Evolutionary conservation across 2,888 invertebrate species (phyloP).

Genomic region (Drosophila percnosoma): DNA sequence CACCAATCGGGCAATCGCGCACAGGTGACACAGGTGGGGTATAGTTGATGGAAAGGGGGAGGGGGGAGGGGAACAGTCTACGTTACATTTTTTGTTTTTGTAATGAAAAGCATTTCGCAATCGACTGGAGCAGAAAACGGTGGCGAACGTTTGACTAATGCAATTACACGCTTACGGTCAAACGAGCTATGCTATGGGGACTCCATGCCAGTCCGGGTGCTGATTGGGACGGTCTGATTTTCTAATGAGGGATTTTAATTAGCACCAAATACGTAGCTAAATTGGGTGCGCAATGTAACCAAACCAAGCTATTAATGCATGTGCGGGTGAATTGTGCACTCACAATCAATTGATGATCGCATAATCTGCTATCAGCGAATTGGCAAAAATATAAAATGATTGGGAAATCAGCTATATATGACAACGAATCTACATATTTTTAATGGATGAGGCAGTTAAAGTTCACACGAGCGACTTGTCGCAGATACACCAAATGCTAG

Average conservation of each 20-base stretch:
- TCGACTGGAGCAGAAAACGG: constrained; percentile 44
- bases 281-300: constrained; percentile 22
- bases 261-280: constrained; percentile 70
- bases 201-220: constrained; percentile 24
- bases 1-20: constrained; percentile 15
- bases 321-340: constrained; percentile 8
- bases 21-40: not conserved
- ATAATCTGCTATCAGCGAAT: not conserved
- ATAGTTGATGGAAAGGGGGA: not conserved
- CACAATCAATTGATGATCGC: not conserved
- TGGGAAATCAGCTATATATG: not conserved
- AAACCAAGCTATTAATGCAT: constrained; percentile 1
- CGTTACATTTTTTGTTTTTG: constrained; percentile 27
- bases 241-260: constrained; percentile 80
- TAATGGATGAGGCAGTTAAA: not conserved
- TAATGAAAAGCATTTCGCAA: constrained; percentile 74
- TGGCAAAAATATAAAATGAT: not conserved
- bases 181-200: constrained; percentile 57
- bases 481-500: not conserved
- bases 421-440: not conserved
- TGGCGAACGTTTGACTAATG: constrained; percentile 64
- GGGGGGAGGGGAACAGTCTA: not conserved
- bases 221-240: constrained; percentile 67
- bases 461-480: not conserved
- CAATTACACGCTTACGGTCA: constrained; percentile 80